Conservation (phyloP, 2,888 invertebrate genomes). For the Phania funesta region DNA sequence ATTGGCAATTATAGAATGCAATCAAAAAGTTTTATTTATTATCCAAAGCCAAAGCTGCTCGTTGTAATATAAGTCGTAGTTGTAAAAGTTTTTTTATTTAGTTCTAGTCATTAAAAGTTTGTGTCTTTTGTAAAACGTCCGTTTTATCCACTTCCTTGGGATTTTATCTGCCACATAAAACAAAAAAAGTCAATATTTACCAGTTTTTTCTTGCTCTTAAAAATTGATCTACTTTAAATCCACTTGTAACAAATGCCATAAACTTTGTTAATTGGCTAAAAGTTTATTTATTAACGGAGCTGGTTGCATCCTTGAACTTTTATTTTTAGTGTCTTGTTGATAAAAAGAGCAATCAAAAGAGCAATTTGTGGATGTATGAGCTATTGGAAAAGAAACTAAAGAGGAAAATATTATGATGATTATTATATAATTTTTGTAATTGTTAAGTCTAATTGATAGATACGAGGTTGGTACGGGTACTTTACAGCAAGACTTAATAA, state of each 20-base stretch:
- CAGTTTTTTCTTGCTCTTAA: background rate
- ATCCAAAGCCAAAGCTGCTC: background rate
- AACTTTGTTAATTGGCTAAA: conserved; percentile 54
- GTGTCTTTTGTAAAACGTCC: background rate
- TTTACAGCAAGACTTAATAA: too few species aligned
- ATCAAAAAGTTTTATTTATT: conserved; percentile 53
- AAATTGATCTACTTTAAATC: conserved; percentile 40
- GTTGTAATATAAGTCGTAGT: background rate
- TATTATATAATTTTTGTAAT: conserved; percentile 16
- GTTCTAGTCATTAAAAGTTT: conserved; percentile 29
- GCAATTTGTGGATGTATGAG: background rate
- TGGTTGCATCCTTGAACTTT: background rate
- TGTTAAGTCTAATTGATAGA: background rate
- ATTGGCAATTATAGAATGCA: conserved; percentile 40
- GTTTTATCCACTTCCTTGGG: background rate
- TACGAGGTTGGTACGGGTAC: too few species aligned
- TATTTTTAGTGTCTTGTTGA: background rate
- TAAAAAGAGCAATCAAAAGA: background rate
- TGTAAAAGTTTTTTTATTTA: background rate
- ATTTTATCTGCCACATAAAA: conserved; percentile 27
- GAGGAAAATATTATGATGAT: background rate
- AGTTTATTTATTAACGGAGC: conserved; percentile 17
- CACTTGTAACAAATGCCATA: conserved; percentile 52
- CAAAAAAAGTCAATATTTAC: conserved; percentile 10
- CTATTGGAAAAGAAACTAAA: background rate